phyloP scores from a whole-genome alignment of 2,888 invertebrate species.

The Brenthis ino region DNA sequence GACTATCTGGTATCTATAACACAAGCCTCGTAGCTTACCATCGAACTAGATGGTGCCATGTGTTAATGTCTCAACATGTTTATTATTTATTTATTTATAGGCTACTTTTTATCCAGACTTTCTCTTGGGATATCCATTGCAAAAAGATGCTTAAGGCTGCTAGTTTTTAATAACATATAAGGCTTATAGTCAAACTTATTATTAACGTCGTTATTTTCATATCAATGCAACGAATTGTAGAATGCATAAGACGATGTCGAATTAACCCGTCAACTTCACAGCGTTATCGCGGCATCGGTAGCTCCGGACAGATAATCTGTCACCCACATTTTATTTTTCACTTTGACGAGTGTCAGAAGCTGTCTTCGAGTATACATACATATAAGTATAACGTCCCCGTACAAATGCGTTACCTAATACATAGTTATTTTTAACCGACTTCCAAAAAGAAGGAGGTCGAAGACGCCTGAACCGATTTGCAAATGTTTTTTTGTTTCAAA shows the following conservation, averaged over 20 bases:
- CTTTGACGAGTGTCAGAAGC: conserved; percentile 57
- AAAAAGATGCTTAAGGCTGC: too few species aligned
- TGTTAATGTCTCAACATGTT: too few species aligned
- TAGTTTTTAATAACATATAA: background rate
- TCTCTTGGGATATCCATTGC: too few species aligned
- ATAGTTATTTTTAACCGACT: background rate
- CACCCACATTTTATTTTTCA: conserved; percentile 44
- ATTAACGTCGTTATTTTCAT: conserved; percentile 4
- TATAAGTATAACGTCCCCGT: conserved; percentile 4
- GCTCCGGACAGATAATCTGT: conserved; percentile 58
- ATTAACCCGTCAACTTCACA: conserved; percentile 67
- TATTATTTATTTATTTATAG: too few species aligned
- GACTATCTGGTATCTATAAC: too few species aligned
- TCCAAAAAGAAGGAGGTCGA: too few species aligned
- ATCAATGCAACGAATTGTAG: conserved; percentile 44
- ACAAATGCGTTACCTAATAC: background rate
- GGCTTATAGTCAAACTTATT: background rate
- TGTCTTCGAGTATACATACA: conserved; percentile 22
- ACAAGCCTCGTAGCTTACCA: too few species aligned
- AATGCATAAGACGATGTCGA: conserved; percentile 56
- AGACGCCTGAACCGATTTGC: too few species aligned
- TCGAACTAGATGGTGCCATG: too few species aligned
- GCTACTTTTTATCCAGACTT: too few species aligned
- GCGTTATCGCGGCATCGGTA: conserved; percentile 40
- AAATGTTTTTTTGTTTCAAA: too few species aligned